These are phyloP conservation scores for Parasteatoda tepidariorum DNA, from an alignment of 1,140 invertebrate genomes.

Conservation along the genomic window DNA sequence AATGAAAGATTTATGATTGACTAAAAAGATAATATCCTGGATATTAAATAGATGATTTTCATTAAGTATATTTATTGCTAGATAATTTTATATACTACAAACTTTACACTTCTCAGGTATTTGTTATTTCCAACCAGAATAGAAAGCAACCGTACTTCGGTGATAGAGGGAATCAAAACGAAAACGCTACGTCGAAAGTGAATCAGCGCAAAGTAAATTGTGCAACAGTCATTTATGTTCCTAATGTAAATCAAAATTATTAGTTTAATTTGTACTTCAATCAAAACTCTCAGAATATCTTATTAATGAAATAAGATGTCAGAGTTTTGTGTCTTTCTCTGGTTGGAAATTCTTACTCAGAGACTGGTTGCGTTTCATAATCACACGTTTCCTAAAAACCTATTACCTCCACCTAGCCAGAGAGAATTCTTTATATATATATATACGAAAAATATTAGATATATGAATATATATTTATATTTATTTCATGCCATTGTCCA, in stretches of 20 bases:
- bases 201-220: constrained; percentile 7
- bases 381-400: constrained; percentile 5
- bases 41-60: background rate
- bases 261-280: background rate
- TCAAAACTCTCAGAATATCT: background rate
- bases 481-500: constrained; percentile 50
- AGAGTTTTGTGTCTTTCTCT: background rate
- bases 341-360: background rate
- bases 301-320: background rate
- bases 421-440: constrained; percentile 60
- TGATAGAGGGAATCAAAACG: constrained; percentile 55
- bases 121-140: background rate
- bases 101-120: background rate
- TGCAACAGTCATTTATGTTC: constrained; percentile 53
- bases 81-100: background rate
- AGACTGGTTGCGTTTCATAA: background rate
- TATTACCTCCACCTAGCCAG: constrained; percentile 15
- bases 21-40: constrained; percentile 50
- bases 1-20: constrained; percentile 37
- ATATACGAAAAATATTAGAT: constrained; percentile 44
- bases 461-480: constrained; percentile 55
- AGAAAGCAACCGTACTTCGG: background rate
- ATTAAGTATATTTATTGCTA: background rate
- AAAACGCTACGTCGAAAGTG: background rate
- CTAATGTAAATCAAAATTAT: constrained; percentile 49